Evolutionary conservation across 1,140 invertebrate species (phyloP).

Genomic region (Homarus americanus): DNA sequence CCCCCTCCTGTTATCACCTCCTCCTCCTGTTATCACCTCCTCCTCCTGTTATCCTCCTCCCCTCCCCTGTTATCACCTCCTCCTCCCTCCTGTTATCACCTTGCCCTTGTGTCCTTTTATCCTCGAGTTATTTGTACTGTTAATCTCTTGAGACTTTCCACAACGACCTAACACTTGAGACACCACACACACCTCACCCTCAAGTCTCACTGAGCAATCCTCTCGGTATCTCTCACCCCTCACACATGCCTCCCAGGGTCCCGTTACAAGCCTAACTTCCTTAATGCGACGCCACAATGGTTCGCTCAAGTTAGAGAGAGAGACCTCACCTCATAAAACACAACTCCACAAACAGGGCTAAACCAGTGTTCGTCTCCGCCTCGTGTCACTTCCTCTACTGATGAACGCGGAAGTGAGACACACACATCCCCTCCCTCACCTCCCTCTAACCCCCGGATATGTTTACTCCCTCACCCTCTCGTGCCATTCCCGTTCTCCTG

Average conservation of each 20-base stretch:
- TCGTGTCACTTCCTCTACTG: not conserved
- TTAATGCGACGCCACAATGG: not conserved
- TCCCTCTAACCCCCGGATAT: not conserved
- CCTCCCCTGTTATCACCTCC: not conserved
- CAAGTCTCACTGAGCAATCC: too few species aligned
- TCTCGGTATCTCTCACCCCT: slow-evolving; percentile 13
- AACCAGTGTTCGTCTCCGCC: not conserved
- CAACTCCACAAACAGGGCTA: not conserved
- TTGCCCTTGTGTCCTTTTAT: not conserved
- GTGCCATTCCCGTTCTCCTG: too few species aligned
- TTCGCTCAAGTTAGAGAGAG: not conserved
- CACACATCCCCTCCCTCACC: too few species aligned
- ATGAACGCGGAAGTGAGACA: not conserved
- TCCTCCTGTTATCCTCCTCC: not conserved
- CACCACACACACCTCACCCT: not conserved
- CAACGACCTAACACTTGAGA: too few species aligned
- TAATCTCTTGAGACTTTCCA: too few species aligned
- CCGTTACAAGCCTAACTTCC: not conserved
- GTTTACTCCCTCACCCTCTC: not conserved
- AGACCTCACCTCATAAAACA: not conserved
- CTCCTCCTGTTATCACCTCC: not conserved
- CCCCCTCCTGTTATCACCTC: not conserved
- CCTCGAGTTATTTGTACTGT: too few species aligned
- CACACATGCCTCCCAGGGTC: not conserved
- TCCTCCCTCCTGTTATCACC: not conserved